A percentile compares a stretch with the other conserved stretches of the same genome.
Evolutionary conservation across 2,113 vertebrate genomes (phyloP).

Genomic region (Tychaedon coryphoeus): DNA sequence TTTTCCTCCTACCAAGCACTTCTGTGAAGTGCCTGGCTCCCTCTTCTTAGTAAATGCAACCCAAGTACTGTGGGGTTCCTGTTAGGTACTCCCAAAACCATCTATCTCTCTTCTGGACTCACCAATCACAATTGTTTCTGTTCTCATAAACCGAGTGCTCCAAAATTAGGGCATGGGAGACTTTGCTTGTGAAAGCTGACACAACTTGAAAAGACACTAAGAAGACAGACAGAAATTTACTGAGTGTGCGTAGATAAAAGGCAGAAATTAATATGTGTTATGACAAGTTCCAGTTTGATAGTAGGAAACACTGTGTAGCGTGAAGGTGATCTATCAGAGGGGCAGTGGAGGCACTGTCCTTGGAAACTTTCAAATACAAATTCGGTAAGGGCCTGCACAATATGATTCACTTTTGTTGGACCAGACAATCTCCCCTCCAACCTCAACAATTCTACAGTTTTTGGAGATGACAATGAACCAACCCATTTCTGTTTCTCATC

Average conservation of each 20-base stretch:
- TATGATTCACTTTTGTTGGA: not conserved
- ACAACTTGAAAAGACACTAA: not conserved
- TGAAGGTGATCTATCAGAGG: not conserved
- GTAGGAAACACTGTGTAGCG: not conserved
- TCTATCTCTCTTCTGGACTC: not conserved
- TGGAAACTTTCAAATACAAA: not conserved
- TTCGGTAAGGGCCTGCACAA: not conserved
- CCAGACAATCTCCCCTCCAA: not conserved
- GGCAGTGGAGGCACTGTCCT: fast-evolving
- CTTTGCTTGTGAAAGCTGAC: not conserved
- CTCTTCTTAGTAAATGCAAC: not conserved
- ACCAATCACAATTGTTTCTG: not conserved
- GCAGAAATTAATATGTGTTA: not conserved
- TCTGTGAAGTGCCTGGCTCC: not conserved
- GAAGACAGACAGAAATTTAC: not conserved
- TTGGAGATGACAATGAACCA: not conserved
- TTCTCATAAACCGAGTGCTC: not conserved
- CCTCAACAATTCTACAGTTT: not conserved
- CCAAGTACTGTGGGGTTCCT: not conserved
- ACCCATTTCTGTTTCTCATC: not conserved
- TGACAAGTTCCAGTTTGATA: not conserved
- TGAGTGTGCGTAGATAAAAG: not conserved
- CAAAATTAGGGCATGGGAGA: not conserved
- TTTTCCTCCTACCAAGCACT: not conserved
- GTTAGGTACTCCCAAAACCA: not conserved